These are phyloP conservation scores for Bufo gargarizans DNA, from an alignment of 2,113 vertebrate species.

Conservation along the genomic window DNA sequence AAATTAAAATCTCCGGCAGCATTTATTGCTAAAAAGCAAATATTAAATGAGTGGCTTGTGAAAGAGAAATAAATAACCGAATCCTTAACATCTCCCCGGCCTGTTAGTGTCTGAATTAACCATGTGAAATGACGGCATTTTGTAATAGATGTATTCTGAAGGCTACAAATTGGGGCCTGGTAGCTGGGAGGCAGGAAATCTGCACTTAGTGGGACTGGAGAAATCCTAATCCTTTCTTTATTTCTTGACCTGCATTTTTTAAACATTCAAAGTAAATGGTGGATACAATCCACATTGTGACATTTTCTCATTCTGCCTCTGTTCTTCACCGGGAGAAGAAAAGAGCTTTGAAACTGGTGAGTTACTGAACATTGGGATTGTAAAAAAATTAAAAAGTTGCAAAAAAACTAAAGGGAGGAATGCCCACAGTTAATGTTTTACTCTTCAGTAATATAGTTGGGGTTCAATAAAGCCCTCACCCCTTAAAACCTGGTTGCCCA, in stretches of 20 bases:
- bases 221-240: constrained; percentile 44
- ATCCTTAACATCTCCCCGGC: neutral
- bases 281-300: neutral
- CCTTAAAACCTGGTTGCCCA: no score
- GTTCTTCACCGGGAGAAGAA: constrained; percentile 34
- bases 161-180: constrained; percentile 19
- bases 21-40: constrained; percentile 45
- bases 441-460: no score
- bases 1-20: constrained; percentile 7
- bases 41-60: constrained; percentile 34
- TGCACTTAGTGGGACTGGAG: neutral
- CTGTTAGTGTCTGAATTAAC: constrained; percentile 2
- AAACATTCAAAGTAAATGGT: constrained; percentile 17
- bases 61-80: constrained; percentile 6
- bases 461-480: no score
- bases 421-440: no score
- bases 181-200: constrained; percentile 47
- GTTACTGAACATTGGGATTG: constrained; percentile 47
- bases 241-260: neutral
- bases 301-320: constrained; percentile 43
- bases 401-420: neutral
- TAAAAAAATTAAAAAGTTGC: neutral
- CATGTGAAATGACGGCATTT: constrained; percentile 12
- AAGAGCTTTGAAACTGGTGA: constrained; percentile 20
- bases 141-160: neutral